Evolutionary conservation across 2,888 invertebrate species (phyloP).

Genomic region (Buathra laborator): DNA sequence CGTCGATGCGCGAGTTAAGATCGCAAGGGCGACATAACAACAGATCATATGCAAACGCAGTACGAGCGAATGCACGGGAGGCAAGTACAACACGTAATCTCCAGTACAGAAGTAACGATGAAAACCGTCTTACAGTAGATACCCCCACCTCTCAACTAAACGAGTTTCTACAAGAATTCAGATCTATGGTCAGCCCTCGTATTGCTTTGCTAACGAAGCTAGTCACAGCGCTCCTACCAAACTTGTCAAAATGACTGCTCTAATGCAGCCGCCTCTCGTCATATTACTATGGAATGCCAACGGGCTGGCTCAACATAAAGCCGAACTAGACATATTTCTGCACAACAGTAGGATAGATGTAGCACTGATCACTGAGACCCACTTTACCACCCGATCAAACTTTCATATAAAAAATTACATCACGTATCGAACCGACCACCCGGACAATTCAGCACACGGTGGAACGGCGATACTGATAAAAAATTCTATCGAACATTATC

Average conservation of each 20-base stretch:
- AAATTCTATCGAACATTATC: constrained; percentile 64
- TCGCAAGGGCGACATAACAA: not conserved
- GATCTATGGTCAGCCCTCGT: not conserved
- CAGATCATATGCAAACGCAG: not conserved
- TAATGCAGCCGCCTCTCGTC: not conserved
- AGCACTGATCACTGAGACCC: constrained; percentile 44
- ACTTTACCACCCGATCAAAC: constrained; percentile 58
- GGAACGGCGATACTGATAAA: constrained; percentile 66
- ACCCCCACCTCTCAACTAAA: constrained; percentile 7
- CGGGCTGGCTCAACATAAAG: not conserved
- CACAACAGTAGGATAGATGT: constrained; percentile 47
- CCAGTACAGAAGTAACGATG: not conserved
- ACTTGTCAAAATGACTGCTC: not conserved
- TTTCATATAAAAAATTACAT: constrained; percentile 58
- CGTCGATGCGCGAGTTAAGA: too few relatives aligned
- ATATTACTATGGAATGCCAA: constrained; percentile 17
- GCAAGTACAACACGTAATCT: constrained; percentile 1
- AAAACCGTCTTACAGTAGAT: not conserved
- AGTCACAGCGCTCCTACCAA: not conserved
- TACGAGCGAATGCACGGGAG: not conserved
- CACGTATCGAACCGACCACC: constrained; percentile 60
- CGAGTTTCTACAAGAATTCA: not conserved
- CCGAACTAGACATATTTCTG: constrained; percentile 22
- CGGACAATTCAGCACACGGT: constrained; percentile 67
- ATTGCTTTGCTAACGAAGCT: not conserved